These are phyloP conservation scores for Drosophila testacea DNA, from an alignment of 2,888 invertebrate species.

Conservation along the genomic window DNA sequence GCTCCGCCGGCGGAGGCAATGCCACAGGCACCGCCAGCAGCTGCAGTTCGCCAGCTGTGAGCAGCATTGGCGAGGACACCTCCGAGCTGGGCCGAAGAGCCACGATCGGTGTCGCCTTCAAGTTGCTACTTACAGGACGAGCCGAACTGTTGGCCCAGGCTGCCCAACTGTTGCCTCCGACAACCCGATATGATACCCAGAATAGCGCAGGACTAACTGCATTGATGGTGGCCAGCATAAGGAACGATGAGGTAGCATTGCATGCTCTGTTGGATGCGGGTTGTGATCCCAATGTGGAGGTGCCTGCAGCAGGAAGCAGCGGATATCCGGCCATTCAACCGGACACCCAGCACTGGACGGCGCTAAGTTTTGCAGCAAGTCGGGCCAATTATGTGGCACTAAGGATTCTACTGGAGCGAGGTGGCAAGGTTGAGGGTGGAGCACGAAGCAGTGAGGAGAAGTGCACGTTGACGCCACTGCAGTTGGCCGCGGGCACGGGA, in stretches of 20 bases:
- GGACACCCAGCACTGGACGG: slow-evolving; percentile 94
- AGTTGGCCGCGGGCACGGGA: slow-evolving; percentile 93
- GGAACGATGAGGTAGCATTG: slow-evolving; percentile 92
- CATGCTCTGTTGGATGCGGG: slow-evolving; percentile 91
- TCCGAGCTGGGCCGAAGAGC: slow-evolving; percentile 88
- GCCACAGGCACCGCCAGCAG: slow-evolving; percentile 64
- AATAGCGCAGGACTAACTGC: slow-evolving; percentile 93
- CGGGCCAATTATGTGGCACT: slow-evolving; percentile 87
- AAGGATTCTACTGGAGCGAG: slow-evolving; percentile 90
- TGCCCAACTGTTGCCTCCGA: slow-evolving; percentile 89
- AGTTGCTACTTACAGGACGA: slow-evolving; percentile 92
- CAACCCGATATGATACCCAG: slow-evolving; percentile 90
- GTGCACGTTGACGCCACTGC: slow-evolving; percentile 94
- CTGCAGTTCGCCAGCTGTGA: slow-evolving; percentile 57
- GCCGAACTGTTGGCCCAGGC: slow-evolving; percentile 92
- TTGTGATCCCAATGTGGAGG: slow-evolving; percentile 93
- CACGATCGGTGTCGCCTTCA: slow-evolving; percentile 91
- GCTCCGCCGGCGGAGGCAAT: slow-evolving; percentile 26
- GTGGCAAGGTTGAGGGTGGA: slow-evolving; percentile 94
- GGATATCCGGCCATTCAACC: slow-evolving; percentile 87
- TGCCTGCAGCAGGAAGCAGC: slow-evolving; percentile 86
- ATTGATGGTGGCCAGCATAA: slow-evolving; percentile 92
- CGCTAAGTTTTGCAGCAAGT: slow-evolving; percentile 92
- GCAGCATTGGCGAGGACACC: slow-evolving; percentile 80
- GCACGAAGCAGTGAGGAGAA: slow-evolving; percentile 93